Base-by-base conservation (phyloP, 2,888 invertebrate genomes). In the Abscondita cerata region DNA sequence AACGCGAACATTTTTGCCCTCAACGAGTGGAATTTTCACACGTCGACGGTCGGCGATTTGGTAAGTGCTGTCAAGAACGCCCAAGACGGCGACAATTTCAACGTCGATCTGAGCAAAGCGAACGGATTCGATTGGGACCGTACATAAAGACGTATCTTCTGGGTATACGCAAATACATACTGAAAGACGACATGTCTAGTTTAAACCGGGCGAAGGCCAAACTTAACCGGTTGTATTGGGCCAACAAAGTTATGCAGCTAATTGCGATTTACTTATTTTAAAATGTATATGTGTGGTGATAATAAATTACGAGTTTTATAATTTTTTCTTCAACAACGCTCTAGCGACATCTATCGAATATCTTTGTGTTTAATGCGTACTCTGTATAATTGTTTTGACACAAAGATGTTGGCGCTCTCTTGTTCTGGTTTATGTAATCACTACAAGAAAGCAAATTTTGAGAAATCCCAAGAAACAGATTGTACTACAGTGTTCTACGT, bases 1-100 rank as follows among this genome's bases (percentile, higher is more conserved):
- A 89, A 89, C 0, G 90, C 95, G 0, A 89, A 91, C 75, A 96
- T 92, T 76, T 96, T 96, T 76, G 91, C 94, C 0, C 85, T 89
- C 18, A 86, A 91, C 76, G 91, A 95, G 70, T 97, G 95, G 95
- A 83, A 87, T 52, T 95, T 94, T 72, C 85, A 87, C 11, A 84
- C 86, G 1, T 78, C 83, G 0, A 90, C 91, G 67, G 83, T 91
- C 59, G 80, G 81, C 1, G 83, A 85, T 11, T 81, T 92, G 5
- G 81, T 82, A 34, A 77, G 82, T 8, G 85, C 86, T 41, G 84
- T 86, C 0, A 80, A 79, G 19, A 73, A 72, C 0, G 80, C 84
- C 65, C 81, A 81, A 13, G 90, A 89, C 67, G 81, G 83, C 0
- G 78, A 82, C 48, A 80, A 82, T 20, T 92, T 92, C 77, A 86